Conservation (phyloP, 2,888 invertebrate species). For the Microplitis manilae region DNA sequence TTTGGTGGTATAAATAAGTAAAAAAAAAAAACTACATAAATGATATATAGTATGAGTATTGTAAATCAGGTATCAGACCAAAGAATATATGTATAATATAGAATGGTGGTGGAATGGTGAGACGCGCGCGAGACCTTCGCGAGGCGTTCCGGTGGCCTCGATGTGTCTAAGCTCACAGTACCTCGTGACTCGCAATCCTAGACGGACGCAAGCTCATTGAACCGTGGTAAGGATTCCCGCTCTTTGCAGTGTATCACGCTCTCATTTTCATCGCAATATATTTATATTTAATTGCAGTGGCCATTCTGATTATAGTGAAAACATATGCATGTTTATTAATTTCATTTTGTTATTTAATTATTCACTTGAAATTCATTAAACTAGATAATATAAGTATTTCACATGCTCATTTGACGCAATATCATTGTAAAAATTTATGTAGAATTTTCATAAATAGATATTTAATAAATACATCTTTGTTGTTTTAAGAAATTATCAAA, state of each 20-base stretch:
- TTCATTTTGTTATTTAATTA: background rate
- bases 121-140: conserved; percentile 56
- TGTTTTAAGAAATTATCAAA: background rate
- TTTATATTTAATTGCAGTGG: conserved; percentile 3
- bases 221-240: conserved; percentile 47
- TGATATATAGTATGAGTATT: background rate
- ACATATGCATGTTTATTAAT: background rate
- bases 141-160: conserved; percentile 62
- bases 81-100: conserved; percentile 38
- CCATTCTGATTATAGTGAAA: background rate
- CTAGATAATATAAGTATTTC: background rate
- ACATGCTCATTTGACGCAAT: background rate
- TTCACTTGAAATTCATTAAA: background rate
- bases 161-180: conserved; percentile 67
- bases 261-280: conserved; percentile 18
- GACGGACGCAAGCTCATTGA: conserved; percentile 58
- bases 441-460: background rate
- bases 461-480: background rate
- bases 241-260: conserved; percentile 34
- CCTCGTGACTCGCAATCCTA: conserved; percentile 66
- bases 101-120: conserved; percentile 43
- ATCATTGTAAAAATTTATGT: background rate
- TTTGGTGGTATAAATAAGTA: background rate
- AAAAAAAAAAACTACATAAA: background rate
- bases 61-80: conserved; percentile 45